These are phyloP conservation scores for Coturnix japonica DNA, from an alignment of 2,113 vertebrate genomes.

Conservation along the genomic window DNA sequence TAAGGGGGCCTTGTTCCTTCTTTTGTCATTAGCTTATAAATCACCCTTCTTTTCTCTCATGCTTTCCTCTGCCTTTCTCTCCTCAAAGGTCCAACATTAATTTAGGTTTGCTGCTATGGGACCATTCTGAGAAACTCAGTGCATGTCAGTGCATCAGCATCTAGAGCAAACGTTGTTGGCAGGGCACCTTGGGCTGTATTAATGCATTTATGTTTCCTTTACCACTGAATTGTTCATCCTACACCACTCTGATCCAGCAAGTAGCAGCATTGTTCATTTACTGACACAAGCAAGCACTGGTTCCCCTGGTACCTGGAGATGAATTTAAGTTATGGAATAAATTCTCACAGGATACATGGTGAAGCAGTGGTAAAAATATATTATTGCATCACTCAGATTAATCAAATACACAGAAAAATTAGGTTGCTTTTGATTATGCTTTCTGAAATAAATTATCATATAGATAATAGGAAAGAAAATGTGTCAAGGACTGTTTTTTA, in stretches of 20 bases:
- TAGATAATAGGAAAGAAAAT: background rate
- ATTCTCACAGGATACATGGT: background rate
- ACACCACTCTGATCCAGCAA: background rate
- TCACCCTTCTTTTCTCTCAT: slow-evolving; percentile 35
- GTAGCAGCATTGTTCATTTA: background rate
- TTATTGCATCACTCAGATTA: background rate
- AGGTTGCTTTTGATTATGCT: background rate
- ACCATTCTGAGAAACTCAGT: background rate
- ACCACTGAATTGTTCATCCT: background rate
- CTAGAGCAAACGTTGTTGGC: accelerated
- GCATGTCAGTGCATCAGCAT: background rate
- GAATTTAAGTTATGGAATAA: background rate
- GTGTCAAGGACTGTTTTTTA: background rate
- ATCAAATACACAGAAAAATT: background rate
- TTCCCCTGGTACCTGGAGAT: accelerated
- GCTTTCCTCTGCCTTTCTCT: slow-evolving; percentile 28
- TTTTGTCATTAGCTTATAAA: slow-evolving; percentile 39
- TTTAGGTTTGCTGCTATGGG: background rate
- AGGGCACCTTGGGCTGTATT: accelerated
- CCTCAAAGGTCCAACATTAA: background rate
- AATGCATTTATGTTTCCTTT: accelerated
- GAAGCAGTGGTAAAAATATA: background rate
- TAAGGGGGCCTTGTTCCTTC: background rate
- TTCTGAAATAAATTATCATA: background rate
- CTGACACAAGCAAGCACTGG: background rate